A percentile compares a stretch with the other conserved stretches of the same genome.
phyloP scores from a whole-genome alignment of 2,113 vertebrate genomes.

The Plecturocebus donacophilus region DNA sequence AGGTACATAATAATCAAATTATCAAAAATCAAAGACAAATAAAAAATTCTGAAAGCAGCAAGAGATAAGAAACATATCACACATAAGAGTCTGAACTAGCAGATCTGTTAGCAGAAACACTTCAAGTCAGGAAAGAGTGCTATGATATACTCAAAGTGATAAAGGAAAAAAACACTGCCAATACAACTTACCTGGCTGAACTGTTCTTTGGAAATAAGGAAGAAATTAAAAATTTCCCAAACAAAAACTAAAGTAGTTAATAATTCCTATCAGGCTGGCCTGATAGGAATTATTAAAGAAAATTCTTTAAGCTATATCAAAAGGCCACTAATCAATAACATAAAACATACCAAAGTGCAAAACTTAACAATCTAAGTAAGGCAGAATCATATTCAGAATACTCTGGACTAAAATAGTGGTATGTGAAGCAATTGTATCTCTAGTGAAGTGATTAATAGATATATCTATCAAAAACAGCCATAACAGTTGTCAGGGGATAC shows the following conservation, averaged over 20 bases:
- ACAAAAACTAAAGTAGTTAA: not conserved
- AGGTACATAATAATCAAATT: not conserved
- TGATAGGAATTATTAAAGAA: not conserved
- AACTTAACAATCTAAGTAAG: not conserved
- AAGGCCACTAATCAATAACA: not conserved
- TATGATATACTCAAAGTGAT: not conserved
- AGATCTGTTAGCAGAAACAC: not conserved
- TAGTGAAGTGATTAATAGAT: not conserved
- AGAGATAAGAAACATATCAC: not conserved
- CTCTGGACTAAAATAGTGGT: not conserved
- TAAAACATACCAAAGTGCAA: not conserved
- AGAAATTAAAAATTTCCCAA: not conserved
- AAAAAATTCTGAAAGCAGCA: not conserved
- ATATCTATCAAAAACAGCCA: not conserved
- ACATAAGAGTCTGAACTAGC: not conserved
- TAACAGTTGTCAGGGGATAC: not conserved
- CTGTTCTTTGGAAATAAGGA: not conserved
- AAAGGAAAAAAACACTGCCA: not conserved
- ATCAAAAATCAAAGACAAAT: not conserved
- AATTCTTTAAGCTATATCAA: not conserved
- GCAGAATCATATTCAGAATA: not conserved
- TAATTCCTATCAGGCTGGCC: not conserved
- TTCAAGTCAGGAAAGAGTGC: not conserved
- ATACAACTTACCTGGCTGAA: not conserved
- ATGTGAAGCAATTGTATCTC: not conserved